Conservation (phyloP, 2,797 vertebrate genomes). For the Sebastes matsubarae region DNA sequence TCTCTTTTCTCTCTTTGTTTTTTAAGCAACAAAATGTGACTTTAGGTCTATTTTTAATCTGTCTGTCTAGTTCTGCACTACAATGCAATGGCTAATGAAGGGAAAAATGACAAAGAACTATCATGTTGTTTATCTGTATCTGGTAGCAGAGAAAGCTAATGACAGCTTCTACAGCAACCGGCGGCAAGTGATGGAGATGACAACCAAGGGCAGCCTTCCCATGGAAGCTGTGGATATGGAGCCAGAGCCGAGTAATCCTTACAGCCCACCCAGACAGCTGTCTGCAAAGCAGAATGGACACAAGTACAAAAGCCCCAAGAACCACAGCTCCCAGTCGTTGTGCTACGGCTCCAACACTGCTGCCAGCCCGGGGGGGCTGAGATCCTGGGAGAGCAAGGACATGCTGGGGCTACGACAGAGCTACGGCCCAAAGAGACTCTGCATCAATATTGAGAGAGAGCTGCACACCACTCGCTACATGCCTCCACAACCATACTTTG, state of each 20-base stretch:
- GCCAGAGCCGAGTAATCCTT: slow-evolving; percentile 88
- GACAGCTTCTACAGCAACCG: slow-evolving; percentile 93
- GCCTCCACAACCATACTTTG: slow-evolving; percentile 94
- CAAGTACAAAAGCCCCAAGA: slow-evolving; percentile 85
- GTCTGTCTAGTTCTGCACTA: background rate
- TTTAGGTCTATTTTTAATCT: background rate
- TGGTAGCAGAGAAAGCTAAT: slow-evolving; percentile 91
- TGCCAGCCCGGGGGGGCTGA: slow-evolving; percentile 71
- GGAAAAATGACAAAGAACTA: background rate
- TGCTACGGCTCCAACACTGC: slow-evolving; percentile 82
- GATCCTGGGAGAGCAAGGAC: slow-evolving; percentile 90
- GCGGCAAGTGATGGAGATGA: slow-evolving; percentile 88
- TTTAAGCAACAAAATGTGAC: background rate
- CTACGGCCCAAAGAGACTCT: slow-evolving; percentile 87
- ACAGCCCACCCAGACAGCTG: slow-evolving; percentile 86
- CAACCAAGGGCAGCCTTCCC: slow-evolving; percentile 90
- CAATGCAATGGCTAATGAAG: background rate
- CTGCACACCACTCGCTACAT: slow-evolving; percentile 87
- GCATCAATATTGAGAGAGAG: slow-evolving; percentile 85
- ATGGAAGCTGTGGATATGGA: slow-evolving; percentile 88
- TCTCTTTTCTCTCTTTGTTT: background rate
- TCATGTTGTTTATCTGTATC: slow-evolving; percentile 34
- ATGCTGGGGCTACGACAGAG: slow-evolving; percentile 86
- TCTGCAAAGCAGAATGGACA: slow-evolving; percentile 87
- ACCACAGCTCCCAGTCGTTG: slow-evolving; percentile 85